These are phyloP conservation scores for Allygus modestus DNA, from an alignment of 2,888 invertebrate species.

Conservation along the genomic window DNA sequence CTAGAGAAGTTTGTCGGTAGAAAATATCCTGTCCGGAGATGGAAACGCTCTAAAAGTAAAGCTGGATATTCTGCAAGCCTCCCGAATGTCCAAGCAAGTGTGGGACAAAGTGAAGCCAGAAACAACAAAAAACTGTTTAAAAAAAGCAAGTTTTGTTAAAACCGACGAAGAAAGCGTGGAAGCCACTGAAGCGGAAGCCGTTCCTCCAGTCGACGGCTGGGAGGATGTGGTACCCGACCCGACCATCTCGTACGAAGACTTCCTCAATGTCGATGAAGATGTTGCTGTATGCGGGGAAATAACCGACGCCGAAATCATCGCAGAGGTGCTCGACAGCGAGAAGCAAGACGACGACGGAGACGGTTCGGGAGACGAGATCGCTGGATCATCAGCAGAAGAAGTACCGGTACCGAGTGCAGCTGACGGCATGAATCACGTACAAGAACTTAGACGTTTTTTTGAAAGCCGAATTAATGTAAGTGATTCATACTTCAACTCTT, in stretches of 20 bases:
- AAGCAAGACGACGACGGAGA: conserved; percentile 32
- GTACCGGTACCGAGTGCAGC: conserved; percentile 37
- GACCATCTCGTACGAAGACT: conserved; percentile 49
- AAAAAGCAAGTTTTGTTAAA: conserved; percentile 46
- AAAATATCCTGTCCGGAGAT: conserved; percentile 44
- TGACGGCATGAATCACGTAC: conserved; percentile 14
- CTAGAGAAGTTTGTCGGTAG: conserved; percentile 52
- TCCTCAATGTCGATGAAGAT: conserved; percentile 61
- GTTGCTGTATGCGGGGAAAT: too few species aligned
- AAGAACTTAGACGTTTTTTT: neutral
- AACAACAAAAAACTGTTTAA: too few species aligned
- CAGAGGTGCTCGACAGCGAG: conserved; percentile 12
- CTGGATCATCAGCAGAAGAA: conserved; percentile 16
- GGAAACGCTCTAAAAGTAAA: conserved; percentile 21
- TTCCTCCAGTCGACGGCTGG: conserved; percentile 44
- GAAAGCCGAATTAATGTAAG: too few species aligned
- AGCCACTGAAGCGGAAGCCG: conserved; percentile 20
- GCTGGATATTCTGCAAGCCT: conserved; percentile 42
- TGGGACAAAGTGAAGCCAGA: conserved; percentile 36
- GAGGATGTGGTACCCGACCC: conserved; percentile 35
- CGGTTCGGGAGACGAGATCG: conserved; percentile 38
- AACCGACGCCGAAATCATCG: too few species aligned
- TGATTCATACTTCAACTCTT: too few species aligned
- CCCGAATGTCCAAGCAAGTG: too few species aligned
- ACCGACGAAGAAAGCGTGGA: neutral